These are phyloP conservation scores for Aphelenchoides avenae DNA, from an alignment of 1,140 invertebrate genomes.

Conservation along the genomic window DNA sequence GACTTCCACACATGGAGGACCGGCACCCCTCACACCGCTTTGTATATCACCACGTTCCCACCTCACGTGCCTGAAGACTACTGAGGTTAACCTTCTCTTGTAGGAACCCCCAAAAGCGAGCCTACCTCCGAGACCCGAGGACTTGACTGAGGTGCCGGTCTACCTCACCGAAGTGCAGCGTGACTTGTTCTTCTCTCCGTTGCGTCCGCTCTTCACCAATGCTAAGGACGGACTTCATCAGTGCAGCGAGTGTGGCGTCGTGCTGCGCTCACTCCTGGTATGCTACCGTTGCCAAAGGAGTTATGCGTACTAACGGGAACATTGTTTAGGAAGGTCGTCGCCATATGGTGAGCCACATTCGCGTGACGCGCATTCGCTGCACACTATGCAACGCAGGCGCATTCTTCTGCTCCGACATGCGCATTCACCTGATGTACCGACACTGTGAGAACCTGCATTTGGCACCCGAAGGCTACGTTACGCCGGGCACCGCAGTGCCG, in stretches of 20 bases:
- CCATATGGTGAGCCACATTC: slow-evolving; percentile 29
- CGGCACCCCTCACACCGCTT: too few relatives aligned
- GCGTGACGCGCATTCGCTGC: slow-evolving; percentile 34
- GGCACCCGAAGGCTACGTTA: slow-evolving; percentile 29
- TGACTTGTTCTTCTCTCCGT: slow-evolving; percentile 30
- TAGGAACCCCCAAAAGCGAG: too few relatives aligned
- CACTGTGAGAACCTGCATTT: slow-evolving; percentile 33
- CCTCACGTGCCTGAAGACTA: too few relatives aligned
- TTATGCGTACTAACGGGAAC: too few relatives aligned
- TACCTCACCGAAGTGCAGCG: slow-evolving; percentile 31
- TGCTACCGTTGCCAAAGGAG: background rate
- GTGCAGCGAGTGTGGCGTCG: slow-evolving; percentile 29
- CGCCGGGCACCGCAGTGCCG: slow-evolving; percentile 16
- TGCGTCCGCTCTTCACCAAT: slow-evolving; percentile 16
- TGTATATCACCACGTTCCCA: too few relatives aligned
- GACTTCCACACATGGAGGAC: too few relatives aligned
- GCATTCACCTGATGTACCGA: slow-evolving; percentile 33
- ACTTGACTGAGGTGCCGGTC: slow-evolving; percentile 24
- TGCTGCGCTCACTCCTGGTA: background rate
- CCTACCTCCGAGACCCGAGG: too few relatives aligned
- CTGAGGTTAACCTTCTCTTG: too few relatives aligned
- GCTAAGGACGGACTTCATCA: slow-evolving; percentile 18
- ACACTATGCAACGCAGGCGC: slow-evolving; percentile 32
- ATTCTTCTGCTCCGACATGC: slow-evolving; percentile 33
- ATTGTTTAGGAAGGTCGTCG: slow-evolving; percentile 24